phyloP scores from a whole-genome alignment of 2,797 vertebrate species.

The Aeoliscus strigatus region DNA sequence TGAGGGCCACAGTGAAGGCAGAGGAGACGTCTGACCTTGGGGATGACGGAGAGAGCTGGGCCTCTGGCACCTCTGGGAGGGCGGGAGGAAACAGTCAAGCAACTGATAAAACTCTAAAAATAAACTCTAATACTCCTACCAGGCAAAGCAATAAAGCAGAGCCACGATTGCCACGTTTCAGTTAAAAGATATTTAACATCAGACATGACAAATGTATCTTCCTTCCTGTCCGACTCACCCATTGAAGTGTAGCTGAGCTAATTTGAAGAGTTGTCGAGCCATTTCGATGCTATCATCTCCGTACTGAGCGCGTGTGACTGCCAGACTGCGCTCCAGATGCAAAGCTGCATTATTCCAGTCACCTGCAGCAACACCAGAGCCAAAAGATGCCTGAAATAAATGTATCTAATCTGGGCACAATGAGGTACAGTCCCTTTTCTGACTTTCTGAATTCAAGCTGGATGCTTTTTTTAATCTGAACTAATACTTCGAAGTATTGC shows the following conservation, averaged over 20 bases:
- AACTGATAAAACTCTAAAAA: constrained; percentile 7
- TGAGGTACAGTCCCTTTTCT: no score
- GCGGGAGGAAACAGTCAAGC: constrained; percentile 6
- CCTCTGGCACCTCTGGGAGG: constrained; percentile 73
- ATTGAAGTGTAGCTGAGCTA: constrained; percentile 93
- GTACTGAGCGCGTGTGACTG: constrained; percentile 74
- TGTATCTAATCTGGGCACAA: neutral
- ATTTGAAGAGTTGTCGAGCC: constrained; percentile 89
- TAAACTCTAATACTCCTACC: neutral
- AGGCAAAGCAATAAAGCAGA: no score
- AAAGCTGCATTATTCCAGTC: constrained; percentile 83
- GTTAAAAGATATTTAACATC: no score
- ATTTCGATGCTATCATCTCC: constrained; percentile 86
- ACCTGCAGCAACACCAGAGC: constrained; percentile 65
- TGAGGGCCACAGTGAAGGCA: constrained; percentile 77
- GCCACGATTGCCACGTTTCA: no score
- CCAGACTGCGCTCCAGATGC: constrained; percentile 78
- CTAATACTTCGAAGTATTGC: no score
- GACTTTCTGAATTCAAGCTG: no score
- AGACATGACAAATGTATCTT: neutral
- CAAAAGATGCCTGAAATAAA: constrained; percentile 3
- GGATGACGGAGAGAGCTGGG: constrained; percentile 76
- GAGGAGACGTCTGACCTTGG: constrained; percentile 79
- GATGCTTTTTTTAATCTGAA: no score
- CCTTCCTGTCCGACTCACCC: constrained; percentile 67